phyloP scores from a whole-genome alignment of 2,888 invertebrate genomes.

The Pammene fasciana region DNA sequence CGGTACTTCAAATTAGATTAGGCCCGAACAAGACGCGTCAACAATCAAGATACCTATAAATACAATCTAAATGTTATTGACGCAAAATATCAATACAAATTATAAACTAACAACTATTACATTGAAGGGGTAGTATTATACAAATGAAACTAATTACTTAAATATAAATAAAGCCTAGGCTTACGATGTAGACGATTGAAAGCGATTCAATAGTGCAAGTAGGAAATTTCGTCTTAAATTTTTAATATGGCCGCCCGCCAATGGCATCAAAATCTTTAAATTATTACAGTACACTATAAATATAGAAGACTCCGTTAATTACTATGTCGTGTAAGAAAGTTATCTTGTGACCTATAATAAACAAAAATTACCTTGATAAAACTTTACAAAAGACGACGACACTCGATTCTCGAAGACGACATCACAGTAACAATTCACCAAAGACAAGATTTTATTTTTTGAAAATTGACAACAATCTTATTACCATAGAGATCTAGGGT shows the following conservation, averaged over 20 bases:
- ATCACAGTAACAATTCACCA: slow-evolving; percentile 65
- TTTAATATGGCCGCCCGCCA: slow-evolving; percentile 76
- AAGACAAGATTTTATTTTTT: slow-evolving; percentile 42
- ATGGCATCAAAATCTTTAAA: slow-evolving; percentile 37
- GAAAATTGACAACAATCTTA: slow-evolving; percentile 24
- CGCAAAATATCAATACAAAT: slow-evolving; percentile 38
- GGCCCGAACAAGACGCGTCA: slow-evolving; percentile 73
- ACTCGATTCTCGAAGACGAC: slow-evolving; percentile 80
- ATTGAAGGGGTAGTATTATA: neutral
- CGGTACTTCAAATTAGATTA: slow-evolving; percentile 46
- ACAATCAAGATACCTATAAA: slow-evolving; percentile 61
- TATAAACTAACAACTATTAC: slow-evolving; percentile 46
- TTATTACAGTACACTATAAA: slow-evolving; percentile 40
- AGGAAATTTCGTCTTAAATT: slow-evolving; percentile 60
- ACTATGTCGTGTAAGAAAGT: neutral
- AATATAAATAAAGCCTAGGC: neutral
- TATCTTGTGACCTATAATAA: slow-evolving; percentile 44
- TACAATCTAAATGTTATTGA: slow-evolving; percentile 41
- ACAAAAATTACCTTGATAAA: slow-evolving; percentile 74
- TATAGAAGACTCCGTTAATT: slow-evolving; percentile 33
- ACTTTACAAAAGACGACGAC: slow-evolving; percentile 81
- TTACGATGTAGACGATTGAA: slow-evolving; percentile 30
- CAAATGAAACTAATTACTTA: slow-evolving; percentile 1
- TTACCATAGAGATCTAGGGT: slow-evolving; percentile 27
- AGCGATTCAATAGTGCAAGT: slow-evolving; percentile 46